Percentiles rank a stretch among this genome's conserved stretches.
phyloP scores from a whole-genome alignment of 2,888 invertebrate genomes.

The Quadroppia sp. region DNA sequence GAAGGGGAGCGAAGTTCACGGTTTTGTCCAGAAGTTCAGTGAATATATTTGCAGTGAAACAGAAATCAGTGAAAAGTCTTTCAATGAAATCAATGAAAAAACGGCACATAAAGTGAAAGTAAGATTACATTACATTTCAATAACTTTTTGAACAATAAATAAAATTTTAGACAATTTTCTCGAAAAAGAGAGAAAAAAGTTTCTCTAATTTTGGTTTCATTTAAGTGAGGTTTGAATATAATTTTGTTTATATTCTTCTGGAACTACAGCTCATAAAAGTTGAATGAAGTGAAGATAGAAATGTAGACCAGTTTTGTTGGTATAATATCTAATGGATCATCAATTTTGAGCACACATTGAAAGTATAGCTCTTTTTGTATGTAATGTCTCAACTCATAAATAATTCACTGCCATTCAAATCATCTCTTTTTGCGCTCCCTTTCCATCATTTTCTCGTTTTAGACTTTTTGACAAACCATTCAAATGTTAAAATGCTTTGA shows the following conservation, averaged over 20 bases:
- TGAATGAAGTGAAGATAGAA: conserved; percentile 9
- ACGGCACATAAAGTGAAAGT: too few species aligned
- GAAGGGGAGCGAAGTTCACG: not conserved
- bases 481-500: conserved; percentile 18
- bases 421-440: not conserved
- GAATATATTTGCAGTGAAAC: not conserved
- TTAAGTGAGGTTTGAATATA: not conserved
- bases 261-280: not conserved
- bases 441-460: conserved; percentile 4
- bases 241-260: not conserved
- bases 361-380: not conserved
- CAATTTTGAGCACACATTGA: not conserved
- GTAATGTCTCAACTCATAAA: conserved; percentile 6
- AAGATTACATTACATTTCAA: too few species aligned
- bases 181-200: not conserved
- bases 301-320: not conserved
- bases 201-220: not conserved
- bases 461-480: not conserved
- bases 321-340: conserved; percentile 12
- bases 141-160: too few species aligned
- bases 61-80: not conserved
- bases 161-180: not conserved
- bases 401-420: conserved; percentile 35
- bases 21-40: not conserved
- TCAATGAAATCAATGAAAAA: too few species aligned